Base-by-base conservation (phyloP, 2,888 invertebrate genomes). In the Caenorhabditis sp. region DNA sequence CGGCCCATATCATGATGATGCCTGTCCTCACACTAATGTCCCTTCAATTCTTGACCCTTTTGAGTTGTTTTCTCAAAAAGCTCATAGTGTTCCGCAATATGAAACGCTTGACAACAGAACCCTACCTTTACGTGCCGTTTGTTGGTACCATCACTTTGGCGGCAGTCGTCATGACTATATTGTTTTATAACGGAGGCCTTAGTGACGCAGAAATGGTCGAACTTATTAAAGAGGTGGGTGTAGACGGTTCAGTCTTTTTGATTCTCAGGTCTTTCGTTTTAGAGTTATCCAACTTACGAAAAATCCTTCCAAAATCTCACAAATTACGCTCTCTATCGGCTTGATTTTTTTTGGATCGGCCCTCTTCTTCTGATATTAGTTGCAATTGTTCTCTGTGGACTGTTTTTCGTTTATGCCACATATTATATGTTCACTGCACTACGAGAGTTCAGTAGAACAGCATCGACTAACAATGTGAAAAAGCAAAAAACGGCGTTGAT, bases 401-500 rank as follows among this genome's bases (percentile, higher is more conserved):
- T 28, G 5, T 26, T 56, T 16, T 56, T 56, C 24, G 3, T 16
- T 5, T 12, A 14, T 16, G 4, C 28, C 12, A 56, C 56, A 2
- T 12, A 14, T 16, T 24, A 1, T 8, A 28, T 56, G 56, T 56
- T 56, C 26, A n/a, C 26, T 14, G 31, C 24, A 16, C 28, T 56
- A 3, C 2, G 10, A 4, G 56, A 56, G 1, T 56, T 56, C 6
- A 24, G 24, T 24, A 26, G 16, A 28, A 56, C 12, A 3, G 24
- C 31, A 12, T 56, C 56, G 2, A 10, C 7, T 8, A 2, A 24
- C 7, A 56, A 56, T 26, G 12, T 56, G 16, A 1, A n/a, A 28
- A 56, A 56, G 31, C 56, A 56, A n/a, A 56, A 56, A 26, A 56
- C 28, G 3, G 56, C 28, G 2, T n/a, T 56, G 28, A 16, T 56